A percentile compares a stretch with the other conserved stretches of the same genome.
Conservation (phyloP, 2,797 vertebrate species). For the Gastrophryne carolinensis region DNA sequence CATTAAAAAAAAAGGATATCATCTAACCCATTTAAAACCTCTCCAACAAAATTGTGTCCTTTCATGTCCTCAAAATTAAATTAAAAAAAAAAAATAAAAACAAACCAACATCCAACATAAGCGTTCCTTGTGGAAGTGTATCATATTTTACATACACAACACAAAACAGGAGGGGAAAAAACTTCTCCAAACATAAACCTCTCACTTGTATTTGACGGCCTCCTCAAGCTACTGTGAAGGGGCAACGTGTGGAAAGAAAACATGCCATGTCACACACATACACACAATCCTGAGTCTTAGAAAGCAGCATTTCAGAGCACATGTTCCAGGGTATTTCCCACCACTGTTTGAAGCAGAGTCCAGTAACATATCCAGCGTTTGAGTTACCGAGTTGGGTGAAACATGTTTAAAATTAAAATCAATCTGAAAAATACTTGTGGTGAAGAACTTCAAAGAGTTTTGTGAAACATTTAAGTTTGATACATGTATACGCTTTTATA, state of each 20-base stretch:
- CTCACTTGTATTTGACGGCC: neutral
- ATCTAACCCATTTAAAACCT: neutral
- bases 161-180: neutral
- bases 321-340: constrained; percentile 83
- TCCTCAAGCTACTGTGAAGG: constrained; percentile 65
- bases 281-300: constrained; percentile 91
- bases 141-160: neutral
- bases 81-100: neutral
- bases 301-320: constrained; percentile 95
- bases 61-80: constrained; percentile 36
- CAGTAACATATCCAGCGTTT: constrained; percentile 76
- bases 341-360: constrained; percentile 65
- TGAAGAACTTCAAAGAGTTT: constrained; percentile 87
- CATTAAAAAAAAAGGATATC: constrained; percentile 56
- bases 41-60: neutral
- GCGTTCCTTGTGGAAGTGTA: neutral
- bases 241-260: constrained; percentile 67
- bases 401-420: constrained; percentile 53
- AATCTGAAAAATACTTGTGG: constrained; percentile 76
- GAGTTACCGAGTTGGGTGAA: constrained; percentile 68
- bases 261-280: constrained; percentile 73
- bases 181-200: neutral
- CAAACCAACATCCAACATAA: constrained; percentile 15
- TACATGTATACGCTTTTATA: neutral
- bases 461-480: constrained; percentile 80